Evolutionary conservation across 2,113 vertebrate species (phyloP).

Genomic region (Todiramphus chloris): DNA sequence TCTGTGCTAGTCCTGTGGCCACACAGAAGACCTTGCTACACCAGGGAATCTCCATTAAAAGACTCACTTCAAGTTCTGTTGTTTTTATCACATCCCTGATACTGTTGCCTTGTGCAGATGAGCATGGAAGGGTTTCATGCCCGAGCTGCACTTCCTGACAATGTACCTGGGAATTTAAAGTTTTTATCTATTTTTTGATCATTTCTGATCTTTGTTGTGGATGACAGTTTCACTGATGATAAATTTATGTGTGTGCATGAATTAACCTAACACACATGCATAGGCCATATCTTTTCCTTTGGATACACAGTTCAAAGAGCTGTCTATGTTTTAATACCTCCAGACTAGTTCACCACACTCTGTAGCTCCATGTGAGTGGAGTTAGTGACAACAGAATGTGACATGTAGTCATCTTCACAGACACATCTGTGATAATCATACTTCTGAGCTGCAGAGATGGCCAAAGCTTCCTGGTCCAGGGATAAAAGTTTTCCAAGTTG

Average conservation of each 20-base stretch:
- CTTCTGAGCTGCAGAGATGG: background rate
- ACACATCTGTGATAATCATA: background rate
- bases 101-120: background rate
- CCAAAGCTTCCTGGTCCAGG: background rate
- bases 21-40: background rate
- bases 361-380: background rate
- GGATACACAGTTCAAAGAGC: background rate
- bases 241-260: background rate
- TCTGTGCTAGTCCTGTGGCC: background rate
- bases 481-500: background rate
- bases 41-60: background rate
- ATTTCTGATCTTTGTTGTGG: background rate
- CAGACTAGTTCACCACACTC: background rate
- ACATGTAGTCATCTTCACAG: background rate
- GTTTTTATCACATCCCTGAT: background rate
- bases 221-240: background rate
- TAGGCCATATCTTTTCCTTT: background rate
- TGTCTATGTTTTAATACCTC: background rate
- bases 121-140: background rate
- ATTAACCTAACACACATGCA: no score
- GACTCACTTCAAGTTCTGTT: background rate
- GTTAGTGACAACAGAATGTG: background rate
- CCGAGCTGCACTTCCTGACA: background rate
- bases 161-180: background rate
- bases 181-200: background rate